Evolutionary conservation across 64 coral and sea anemone genomes (phyloP).

Genomic region (Acropora yongei): DNA sequence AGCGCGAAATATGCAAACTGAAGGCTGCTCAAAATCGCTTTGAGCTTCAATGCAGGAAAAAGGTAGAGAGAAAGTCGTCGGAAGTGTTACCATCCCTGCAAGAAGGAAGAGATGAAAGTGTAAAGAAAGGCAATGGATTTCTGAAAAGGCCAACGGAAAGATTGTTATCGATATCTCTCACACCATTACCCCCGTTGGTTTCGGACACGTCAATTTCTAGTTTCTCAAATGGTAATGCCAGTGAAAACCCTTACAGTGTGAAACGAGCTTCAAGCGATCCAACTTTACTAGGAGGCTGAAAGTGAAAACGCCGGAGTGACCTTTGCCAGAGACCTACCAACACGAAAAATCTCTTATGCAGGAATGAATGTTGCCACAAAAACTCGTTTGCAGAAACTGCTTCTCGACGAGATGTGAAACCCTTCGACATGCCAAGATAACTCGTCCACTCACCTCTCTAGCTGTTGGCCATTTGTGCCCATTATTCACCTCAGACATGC

Average conservation of each 20-base stretch:
- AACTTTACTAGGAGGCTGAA: background rate
- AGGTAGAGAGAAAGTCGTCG: background rate
- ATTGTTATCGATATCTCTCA: background rate
- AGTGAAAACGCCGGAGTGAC: background rate
- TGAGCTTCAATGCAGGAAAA: constrained; percentile 23
- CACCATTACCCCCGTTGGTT: background rate
- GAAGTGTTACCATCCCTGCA: background rate
- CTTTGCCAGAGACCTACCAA: background rate
- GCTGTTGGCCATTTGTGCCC: no score
- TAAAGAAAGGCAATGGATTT: background rate
- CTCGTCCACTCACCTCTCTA: no score
- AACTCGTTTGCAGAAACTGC: background rate
- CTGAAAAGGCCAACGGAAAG: background rate
- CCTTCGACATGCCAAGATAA: no score
- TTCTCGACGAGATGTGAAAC: background rate
- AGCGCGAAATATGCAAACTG: constrained; percentile 1
- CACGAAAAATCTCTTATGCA: background rate
- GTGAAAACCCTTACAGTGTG: background rate
- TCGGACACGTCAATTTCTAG: background rate
- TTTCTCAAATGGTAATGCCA: background rate
- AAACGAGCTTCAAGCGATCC: background rate
- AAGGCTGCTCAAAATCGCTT: constrained; percentile 42
- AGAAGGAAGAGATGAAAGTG: background rate
- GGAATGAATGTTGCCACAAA: background rate
- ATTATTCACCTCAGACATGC: no score